Evolutionary conservation across 2,797 vertebrate species (phyloP).

Genomic region (Ciconia nigra): DNA sequence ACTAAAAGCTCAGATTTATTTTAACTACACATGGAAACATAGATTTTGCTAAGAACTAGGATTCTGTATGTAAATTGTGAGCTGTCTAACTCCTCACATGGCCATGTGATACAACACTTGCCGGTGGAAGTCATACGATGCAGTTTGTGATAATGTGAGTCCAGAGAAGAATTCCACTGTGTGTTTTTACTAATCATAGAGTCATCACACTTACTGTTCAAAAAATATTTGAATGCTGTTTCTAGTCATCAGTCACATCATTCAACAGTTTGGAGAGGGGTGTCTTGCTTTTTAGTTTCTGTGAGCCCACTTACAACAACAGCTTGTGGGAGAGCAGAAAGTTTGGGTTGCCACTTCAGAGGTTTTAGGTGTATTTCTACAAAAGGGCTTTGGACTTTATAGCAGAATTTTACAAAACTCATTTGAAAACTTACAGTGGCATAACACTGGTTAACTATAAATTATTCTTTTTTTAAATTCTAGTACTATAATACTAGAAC

Average conservation of each 20-base stretch:
- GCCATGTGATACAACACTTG: fast-evolving
- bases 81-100: background rate
- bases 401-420: background rate
- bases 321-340: background rate
- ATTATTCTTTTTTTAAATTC: background rate
- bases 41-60: background rate
- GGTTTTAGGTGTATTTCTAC: background rate
- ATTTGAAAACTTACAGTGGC: background rate
- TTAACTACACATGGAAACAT: background rate
- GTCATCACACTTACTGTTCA: background rate
- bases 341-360: background rate
- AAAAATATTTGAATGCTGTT: background rate
- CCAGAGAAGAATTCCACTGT: background rate
- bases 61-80: background rate
- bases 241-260: background rate
- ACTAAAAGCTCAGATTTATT: background rate
- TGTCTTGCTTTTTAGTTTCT: background rate
- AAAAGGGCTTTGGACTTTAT: background rate
- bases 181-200: background rate
- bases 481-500: background rate
- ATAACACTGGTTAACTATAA: background rate
- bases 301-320: background rate
- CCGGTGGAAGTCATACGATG: background rate
- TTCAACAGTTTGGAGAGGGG: background rate
- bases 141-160: background rate